These are phyloP conservation scores for Chaetoderma sp. DNA, from an alignment of 2,888 invertebrate species.

Conservation along the genomic window DNA sequence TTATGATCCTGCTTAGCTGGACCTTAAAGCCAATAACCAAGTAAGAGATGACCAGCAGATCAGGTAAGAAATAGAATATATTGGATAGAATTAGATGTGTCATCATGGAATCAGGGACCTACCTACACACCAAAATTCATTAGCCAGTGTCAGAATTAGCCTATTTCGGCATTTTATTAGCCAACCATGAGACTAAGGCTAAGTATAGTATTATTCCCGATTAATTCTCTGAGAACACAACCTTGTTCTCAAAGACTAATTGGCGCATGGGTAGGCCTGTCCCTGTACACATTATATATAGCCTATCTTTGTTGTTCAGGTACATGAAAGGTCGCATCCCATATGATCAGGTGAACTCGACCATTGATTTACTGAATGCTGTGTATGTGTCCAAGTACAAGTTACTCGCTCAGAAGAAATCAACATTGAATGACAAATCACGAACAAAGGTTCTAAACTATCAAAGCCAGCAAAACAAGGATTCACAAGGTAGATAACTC, in stretches of 20 bases:
- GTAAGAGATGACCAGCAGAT: no score
- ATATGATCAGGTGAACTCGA: conserved; percentile 61
- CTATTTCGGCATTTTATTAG: no score
- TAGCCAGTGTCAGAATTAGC: no score
- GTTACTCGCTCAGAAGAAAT: conserved; percentile 51
- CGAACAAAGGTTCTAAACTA: conserved; percentile 53
- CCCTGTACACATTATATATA: background rate
- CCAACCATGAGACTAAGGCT: no score
- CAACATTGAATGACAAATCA: conserved; percentile 51
- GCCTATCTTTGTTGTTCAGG: conserved; percentile 39
- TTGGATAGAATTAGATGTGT: no score
- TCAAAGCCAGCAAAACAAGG: conserved; percentile 62
- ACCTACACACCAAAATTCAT: no score
- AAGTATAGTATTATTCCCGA: background rate
- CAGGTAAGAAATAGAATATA: no score
- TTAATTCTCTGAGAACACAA: background rate
- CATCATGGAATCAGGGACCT: no score
- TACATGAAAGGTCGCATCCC: conserved; percentile 67
- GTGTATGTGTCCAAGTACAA: conserved; percentile 62
- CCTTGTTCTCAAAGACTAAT: no score
- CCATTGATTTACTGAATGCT: conserved; percentile 62
- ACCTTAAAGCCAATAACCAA: no score
- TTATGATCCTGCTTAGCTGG: no score
- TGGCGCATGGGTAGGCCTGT: background rate
- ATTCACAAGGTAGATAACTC: conserved; percentile 60